A percentile compares a stretch with the other conserved stretches of the same genome.
These are phyloP conservation scores for Chrysaora quinquecirrha DNA, from an alignment of 30 jellyfish, hydroid and myxozoan species.

Conservation along the genomic window DNA sequence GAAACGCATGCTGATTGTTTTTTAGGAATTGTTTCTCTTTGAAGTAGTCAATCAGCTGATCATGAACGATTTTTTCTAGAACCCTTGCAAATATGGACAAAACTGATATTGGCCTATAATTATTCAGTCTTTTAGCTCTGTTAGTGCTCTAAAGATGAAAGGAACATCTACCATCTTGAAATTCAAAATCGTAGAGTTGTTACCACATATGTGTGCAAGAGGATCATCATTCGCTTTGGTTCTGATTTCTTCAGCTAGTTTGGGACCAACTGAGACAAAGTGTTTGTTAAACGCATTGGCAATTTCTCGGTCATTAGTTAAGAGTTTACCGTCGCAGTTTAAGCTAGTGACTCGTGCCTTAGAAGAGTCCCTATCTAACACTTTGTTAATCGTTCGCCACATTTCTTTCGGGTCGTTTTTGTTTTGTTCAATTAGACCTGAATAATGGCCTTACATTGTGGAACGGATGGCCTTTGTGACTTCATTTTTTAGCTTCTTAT, in stretches of 20 bases:
- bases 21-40: conserved; percentile 26
- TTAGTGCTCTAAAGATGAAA: background rate
- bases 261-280: too few species aligned
- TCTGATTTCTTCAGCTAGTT: conserved; percentile 20
- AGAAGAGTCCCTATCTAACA: background rate
- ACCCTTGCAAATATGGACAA: background rate
- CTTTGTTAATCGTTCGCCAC: conserved; percentile 13
- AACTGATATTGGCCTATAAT: background rate
- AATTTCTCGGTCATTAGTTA: conserved; percentile 5
- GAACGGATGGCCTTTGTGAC: conserved; percentile 1
- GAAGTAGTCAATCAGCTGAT: conserved; percentile 32
- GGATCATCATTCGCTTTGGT: conserved; percentile 9
- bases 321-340: conserved; percentile 7
- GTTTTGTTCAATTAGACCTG: conserved; percentile 4
- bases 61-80: conserved; percentile 12
- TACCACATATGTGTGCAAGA: background rate
- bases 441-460: background rate
- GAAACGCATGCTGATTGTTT: conserved; percentile 34
- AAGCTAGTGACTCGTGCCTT: background rate
- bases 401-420: conserved; percentile 4
- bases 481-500: conserved; percentile 15
- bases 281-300: conserved; percentile 5
- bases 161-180: background rate
- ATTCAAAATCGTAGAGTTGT: background rate
- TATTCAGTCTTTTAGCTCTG: background rate